Evolutionary conservation across 2,113 vertebrate genomes (phyloP), one percentile per base, ranked within the genome.

Genomic region (Caranx melampygus): DNA sequence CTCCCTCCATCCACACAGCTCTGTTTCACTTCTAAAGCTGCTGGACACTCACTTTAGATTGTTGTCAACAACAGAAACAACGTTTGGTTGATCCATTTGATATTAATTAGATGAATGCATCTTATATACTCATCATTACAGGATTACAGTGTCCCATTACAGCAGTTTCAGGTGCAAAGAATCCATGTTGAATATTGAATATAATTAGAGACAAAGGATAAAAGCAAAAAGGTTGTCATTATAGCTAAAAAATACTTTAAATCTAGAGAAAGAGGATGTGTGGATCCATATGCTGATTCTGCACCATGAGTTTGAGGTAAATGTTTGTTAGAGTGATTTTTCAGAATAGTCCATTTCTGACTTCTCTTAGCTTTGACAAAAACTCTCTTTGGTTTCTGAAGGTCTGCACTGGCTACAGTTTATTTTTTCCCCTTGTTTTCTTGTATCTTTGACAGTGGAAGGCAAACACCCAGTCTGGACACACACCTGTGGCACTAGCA

Each of bases 1-100:
- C 57, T 72, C 65, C 52, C 60, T 74, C 65, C 44, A 42, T 61
- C 74, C 68, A 62, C 77, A 73, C 68, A 16, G 44, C 51, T 81
- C 59, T 74, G 14, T 66, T 70, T 81, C 57, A 44, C 75, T 65
- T 59, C 47, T 62, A 66, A 75, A 84, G 40, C 69, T 72, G 35
- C 12, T 64, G 3, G 26, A 59, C 9, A 52, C 5, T 59, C 20
- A 68, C 40, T 49, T 64, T 54, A 42, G 35, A 61, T 20, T 71
- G 35, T 64, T 8, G n/a, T 58, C 34, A 34, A 54, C 16, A 31
- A 14, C 57, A 61, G 20, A 81, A 75, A 72, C 37, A 64, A 33
- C 57, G 57, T 65, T 52, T 0, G 66, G 7, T 21, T 33, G 26
- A 21, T 15, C n/a, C 15, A 34, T 15, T 16, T 40, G 2, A 42